These are phyloP conservation scores for Pandemis corylana DNA, from an alignment of 2,888 invertebrate species.

Conservation along the genomic window DNA sequence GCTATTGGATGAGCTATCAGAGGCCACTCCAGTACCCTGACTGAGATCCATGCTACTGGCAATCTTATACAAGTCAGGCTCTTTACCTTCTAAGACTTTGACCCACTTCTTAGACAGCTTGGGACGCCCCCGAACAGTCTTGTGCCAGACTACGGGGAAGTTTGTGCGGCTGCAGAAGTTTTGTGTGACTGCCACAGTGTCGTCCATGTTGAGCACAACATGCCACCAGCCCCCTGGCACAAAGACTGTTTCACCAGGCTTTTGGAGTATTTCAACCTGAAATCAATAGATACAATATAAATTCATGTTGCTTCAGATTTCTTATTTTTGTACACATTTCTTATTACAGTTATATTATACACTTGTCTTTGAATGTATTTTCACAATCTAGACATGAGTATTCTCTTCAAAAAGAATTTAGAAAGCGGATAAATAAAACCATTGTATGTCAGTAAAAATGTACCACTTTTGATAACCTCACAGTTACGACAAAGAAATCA, in stretches of 20 bases:
- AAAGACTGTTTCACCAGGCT: conserved; percentile 98
- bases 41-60: conserved; percentile 94
- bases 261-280: conserved; percentile 96
- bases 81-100: conserved; percentile 87
- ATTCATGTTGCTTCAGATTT: too few relatives aligned
- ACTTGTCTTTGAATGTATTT: too few relatives aligned
- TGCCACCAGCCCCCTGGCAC: conserved; percentile 99
- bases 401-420: too few relatives aligned
- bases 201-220: conserved; percentile 98
- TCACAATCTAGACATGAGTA: too few relatives aligned
- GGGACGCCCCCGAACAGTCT: conserved; percentile 97
- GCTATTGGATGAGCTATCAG: conserved; percentile 96
- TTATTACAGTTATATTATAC: too few relatives aligned
- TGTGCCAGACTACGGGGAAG: conserved; percentile 99
- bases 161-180: conserved; percentile 98
- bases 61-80: conserved; percentile 90
- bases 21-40: conserved; percentile 95
- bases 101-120: conserved; percentile 98
- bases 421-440: too few relatives aligned
- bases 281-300: conserved; percentile 46
- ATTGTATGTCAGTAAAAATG: too few relatives aligned
- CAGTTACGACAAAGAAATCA: too few relatives aligned
- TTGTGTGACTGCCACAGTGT: conserved; percentile 98
- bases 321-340: too few relatives aligned
- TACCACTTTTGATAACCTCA: not conserved